phyloP scores from a whole-genome alignment of 2,113 vertebrate genomes.

The Gymnogyps californianus region DNA sequence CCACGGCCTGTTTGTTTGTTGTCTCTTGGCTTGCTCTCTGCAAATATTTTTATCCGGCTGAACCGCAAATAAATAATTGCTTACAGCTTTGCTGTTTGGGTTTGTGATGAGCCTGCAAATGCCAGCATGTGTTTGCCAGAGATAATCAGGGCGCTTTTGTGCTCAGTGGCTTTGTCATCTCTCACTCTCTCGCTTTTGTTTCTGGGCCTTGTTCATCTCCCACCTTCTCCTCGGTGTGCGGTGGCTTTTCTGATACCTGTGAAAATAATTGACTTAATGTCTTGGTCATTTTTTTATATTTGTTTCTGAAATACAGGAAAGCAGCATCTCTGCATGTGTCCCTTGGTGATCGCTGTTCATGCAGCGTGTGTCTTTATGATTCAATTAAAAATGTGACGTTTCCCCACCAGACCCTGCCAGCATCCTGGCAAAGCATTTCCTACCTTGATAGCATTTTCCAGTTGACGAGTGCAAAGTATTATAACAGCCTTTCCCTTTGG shows the following conservation, averaged over 20 bases:
- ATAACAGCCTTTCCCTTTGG: neutral
- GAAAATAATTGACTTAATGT: neutral
- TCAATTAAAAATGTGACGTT: neutral
- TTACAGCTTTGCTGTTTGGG: neutral
- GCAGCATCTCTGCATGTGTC: neutral
- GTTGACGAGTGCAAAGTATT: neutral
- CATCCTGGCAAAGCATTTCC: neutral
- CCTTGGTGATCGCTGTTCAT: neutral
- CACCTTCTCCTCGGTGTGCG: rapidly evolving
- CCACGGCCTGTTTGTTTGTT: neutral
- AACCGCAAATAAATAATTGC: neutral
- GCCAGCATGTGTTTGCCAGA: neutral
- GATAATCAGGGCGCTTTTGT: neutral
- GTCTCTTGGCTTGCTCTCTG: neutral
- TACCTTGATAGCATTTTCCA: neutral
- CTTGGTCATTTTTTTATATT: neutral
- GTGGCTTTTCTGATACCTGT: neutral
- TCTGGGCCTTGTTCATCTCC: neutral
- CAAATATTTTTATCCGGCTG: neutral
- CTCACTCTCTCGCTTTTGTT: neutral
- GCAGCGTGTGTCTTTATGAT: neutral
- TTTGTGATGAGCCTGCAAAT: neutral
- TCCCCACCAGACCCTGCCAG: neutral
- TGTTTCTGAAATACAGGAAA: neutral
- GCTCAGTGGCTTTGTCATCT: neutral